Percentiles rank a stretch among this genome's conserved stretches.
Conservation (phyloP, 2,797 vertebrate species). For the Propithecus perrieri region DNA sequence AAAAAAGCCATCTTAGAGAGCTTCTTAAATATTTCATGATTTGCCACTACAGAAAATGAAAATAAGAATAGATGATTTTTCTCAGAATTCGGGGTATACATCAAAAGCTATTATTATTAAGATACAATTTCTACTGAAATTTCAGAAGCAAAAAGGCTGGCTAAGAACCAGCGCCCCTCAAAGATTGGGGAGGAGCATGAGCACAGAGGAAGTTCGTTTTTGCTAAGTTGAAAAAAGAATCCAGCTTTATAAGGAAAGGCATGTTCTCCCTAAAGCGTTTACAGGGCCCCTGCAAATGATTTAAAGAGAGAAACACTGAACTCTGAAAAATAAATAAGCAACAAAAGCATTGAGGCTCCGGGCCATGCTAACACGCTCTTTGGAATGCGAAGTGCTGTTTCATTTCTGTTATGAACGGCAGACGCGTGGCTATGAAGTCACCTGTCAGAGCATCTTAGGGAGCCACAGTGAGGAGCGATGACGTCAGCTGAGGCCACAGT, state of each 20-base stretch:
- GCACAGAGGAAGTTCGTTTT: neutral
- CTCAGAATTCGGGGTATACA: neutral
- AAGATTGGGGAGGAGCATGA: fast-evolving
- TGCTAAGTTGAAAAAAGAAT: neutral
- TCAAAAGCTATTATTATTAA: neutral
- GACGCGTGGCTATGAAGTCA: fast-evolving
- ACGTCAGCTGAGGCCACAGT: fast-evolving
- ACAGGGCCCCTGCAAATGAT: neutral
- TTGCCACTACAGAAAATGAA: neutral
- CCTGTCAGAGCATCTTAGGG: neutral
- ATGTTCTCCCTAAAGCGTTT: neutral
- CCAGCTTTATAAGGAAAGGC: neutral
- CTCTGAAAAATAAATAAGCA: neutral
- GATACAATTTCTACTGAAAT: neutral
- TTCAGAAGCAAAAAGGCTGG: neutral
- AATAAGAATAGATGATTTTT: neutral
- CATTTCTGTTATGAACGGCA: neutral
- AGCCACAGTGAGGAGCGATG: neutral
- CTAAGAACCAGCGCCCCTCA: neutral
- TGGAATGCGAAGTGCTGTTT: fast-evolving
- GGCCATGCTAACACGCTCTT: fast-evolving
- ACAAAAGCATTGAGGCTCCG: no score
- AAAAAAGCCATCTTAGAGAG: neutral
- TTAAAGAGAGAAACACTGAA: neutral
- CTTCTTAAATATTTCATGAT: neutral